Percentiles rank a stretch among this genome's conserved stretches.
These are phyloP conservation scores for Branchinecta lindahli DNA, from an alignment of 1,140 invertebrate genomes.

Conservation along the genomic window DNA sequence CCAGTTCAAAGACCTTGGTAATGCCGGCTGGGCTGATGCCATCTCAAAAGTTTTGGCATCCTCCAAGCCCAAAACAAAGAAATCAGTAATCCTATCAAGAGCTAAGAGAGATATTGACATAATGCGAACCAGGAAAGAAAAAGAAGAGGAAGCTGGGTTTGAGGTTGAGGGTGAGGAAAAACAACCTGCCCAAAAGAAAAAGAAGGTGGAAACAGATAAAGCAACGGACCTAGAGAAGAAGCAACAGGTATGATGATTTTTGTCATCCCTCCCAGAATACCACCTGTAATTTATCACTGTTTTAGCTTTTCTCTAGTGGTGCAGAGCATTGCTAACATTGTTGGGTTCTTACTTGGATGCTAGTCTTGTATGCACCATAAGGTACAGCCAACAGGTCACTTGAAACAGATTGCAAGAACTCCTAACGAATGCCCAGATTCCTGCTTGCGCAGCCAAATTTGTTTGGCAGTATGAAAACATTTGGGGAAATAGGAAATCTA, in stretches of 20 bases:
- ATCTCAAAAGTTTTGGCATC: slow-evolving; percentile 47
- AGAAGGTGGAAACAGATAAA: slow-evolving; percentile 13
- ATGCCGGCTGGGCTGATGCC: slow-evolving; percentile 36
- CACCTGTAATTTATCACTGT: no score
- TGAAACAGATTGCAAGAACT: no score
- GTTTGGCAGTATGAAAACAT: no score
- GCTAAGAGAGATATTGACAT: slow-evolving; percentile 32
- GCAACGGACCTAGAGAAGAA: slow-evolving; percentile 19
- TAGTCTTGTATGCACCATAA: no score
- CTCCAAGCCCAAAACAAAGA: slow-evolving; percentile 55
- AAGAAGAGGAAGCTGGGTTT: slow-evolving; percentile 22
- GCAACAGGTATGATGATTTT: slow-evolving; percentile 12
- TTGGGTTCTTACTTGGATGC: no score
- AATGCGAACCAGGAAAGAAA: slow-evolving; percentile 15
- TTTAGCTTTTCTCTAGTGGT: no score
- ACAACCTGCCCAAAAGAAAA: slow-evolving; percentile 28
- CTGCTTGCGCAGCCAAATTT: no score
- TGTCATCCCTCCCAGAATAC: no score
- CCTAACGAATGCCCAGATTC: no score
- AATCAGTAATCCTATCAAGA: slow-evolving; percentile 45
- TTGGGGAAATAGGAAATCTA: no score
- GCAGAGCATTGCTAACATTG: no score
- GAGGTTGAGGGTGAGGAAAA: slow-evolving; percentile 22
- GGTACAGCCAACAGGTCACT: no score
- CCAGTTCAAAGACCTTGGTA: slow-evolving; percentile 23